These are phyloP conservation scores for Leptinotarsa haldemani DNA, from an alignment of 2,888 invertebrate species.

Conservation along the genomic window DNA sequence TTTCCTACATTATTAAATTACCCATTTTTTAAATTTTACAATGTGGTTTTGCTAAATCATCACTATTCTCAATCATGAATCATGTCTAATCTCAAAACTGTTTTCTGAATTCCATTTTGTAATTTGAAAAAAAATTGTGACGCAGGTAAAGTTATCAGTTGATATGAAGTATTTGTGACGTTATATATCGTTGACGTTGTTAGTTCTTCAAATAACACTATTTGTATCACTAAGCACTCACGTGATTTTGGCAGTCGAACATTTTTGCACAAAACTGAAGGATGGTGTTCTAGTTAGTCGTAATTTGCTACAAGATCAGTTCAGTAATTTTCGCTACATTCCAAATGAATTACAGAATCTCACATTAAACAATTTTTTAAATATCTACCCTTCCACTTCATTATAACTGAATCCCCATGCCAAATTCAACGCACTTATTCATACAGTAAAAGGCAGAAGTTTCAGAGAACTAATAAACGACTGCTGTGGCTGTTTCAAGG, in stretches of 20 bases:
- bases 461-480: constrained; percentile 40
- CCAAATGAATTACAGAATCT: constrained; percentile 64
- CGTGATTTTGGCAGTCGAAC: constrained; percentile 61
- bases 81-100: constrained; percentile 21
- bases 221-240: constrained; percentile 62
- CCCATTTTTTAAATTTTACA: too few relatives aligned
- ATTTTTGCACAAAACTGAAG: constrained; percentile 61
- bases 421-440: constrained; percentile 33
- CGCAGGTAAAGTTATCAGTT: constrained; percentile 57
- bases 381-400: constrained; percentile 50
- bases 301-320: constrained; percentile 55
- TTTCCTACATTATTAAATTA: too few relatives aligned
- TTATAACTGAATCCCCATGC: constrained; percentile 21
- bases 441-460: constrained; percentile 18
- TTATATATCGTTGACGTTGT: constrained; percentile 58
- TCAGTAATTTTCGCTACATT: constrained; percentile 60
- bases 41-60: too few relatives aligned
- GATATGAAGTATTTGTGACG: constrained; percentile 64
- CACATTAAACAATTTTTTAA: constrained; percentile 63
- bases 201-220: constrained; percentile 58
- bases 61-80: background rate
- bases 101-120: constrained; percentile 32
- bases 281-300: constrained; percentile 55
- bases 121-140: constrained; percentile 41
- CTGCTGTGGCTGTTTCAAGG: constrained; percentile 53